These are phyloP conservation scores for Danionella dracula DNA, from an alignment of 2,797 vertebrate species.

Conservation along the genomic window DNA sequence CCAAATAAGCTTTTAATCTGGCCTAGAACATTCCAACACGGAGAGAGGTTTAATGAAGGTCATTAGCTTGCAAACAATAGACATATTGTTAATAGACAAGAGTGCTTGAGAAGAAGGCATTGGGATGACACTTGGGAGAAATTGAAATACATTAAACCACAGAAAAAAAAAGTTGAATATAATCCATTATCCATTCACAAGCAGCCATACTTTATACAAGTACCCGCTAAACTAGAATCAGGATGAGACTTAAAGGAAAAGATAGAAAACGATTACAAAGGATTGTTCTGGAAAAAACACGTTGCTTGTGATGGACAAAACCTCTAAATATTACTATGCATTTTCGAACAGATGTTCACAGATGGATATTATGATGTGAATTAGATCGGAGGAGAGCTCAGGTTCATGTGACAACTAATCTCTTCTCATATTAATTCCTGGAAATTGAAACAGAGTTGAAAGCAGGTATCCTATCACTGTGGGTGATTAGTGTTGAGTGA, in stretches of 20 bases:
- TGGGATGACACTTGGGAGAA: background rate
- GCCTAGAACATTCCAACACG: constrained; percentile 45
- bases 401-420: constrained; percentile 49
- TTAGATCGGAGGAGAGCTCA: constrained; percentile 51
- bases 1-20: constrained; percentile 41
- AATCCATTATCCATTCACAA: constrained; percentile 55
- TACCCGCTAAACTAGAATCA: background rate
- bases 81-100: constrained; percentile 56
- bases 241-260: background rate
- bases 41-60: constrained; percentile 66
- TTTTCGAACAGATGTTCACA: constrained; percentile 3
- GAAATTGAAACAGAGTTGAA: constrained; percentile 60
- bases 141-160: background rate
- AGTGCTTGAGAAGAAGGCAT: constrained; percentile 41
- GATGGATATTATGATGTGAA: constrained; percentile 36
- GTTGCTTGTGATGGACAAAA: background rate
- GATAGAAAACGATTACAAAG: background rate
- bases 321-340: background rate
- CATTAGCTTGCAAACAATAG: constrained; percentile 67
- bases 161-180: constrained; percentile 41
- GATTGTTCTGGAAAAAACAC: background rate
- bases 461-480: constrained; percentile 35
- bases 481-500: too few relatives aligned
- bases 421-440: constrained; percentile 61
- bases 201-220: constrained; percentile 43